A percentile compares a stretch with the other conserved stretches of the same genome.
Evolutionary conservation across 2,797 vertebrate genomes (phyloP).

Genomic region (Phyllotis vaccarum): DNA sequence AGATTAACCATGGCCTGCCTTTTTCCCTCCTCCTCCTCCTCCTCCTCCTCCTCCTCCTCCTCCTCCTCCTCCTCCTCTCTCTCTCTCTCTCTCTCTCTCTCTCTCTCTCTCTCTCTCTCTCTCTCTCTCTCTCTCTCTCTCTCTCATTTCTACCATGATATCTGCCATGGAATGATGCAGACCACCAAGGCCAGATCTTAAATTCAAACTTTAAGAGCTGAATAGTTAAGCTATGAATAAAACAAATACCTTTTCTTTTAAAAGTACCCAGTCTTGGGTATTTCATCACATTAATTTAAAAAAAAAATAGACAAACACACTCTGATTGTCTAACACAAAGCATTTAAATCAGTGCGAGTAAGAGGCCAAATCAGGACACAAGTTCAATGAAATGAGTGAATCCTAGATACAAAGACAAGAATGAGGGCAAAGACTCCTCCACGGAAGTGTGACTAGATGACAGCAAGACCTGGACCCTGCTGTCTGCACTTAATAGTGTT

Average conservation of each 20-base stretch:
- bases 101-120: too few species aligned
- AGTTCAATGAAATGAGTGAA: background rate
- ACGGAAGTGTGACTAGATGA: fast-evolving
- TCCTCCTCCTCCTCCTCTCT: too few species aligned
- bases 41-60: too few species aligned
- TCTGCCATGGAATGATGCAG: background rate
- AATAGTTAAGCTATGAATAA: background rate
- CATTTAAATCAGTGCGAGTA: background rate
- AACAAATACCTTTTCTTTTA: background rate
- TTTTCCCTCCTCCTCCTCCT: too few species aligned
- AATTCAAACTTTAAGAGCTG: background rate
- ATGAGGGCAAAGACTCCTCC: background rate
- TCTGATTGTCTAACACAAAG: background rate
- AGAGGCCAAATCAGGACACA: background rate
- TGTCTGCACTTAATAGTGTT: fast-evolving
- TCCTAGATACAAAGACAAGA: background rate
- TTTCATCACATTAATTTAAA: background rate
- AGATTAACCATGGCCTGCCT: background rate
- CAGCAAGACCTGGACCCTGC: fast-evolving
- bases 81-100: background rate
- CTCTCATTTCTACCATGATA: background rate
- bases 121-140: background rate
- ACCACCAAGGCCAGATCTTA: background rate
- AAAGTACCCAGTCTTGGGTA: background rate
- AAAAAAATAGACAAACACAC: background rate